Evolutionary conservation across 2,888 invertebrate genomes (phyloP), one percentile per base, ranked within the genome.

Genomic region (Diarsia rubi): DNA sequence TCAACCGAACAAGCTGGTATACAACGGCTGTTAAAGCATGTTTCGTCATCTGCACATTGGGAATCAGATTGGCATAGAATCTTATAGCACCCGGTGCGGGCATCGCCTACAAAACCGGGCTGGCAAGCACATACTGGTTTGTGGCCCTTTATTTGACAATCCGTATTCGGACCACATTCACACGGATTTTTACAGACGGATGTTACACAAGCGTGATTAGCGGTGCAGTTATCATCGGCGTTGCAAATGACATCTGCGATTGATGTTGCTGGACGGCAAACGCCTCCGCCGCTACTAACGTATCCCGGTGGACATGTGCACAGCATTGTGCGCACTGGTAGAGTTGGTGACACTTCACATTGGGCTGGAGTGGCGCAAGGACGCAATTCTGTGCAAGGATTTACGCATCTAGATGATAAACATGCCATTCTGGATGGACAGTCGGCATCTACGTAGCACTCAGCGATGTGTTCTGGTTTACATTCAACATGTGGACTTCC

Each of bases 271-370:
- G 98, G 97, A 78, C 98, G 97, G 90, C 98, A 98, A 59, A 98
- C 97, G 47, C 98, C 98, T 67, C 98, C 98, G 73, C 98, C 98
- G 83, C 98, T 98, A 93, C 98, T 98, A 6, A 98, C 97, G 88
- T 98, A 99, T 27, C 99, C 99, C 69, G 98, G 98, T 44, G 99
- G 98, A 89, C 99, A 99, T 5, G 98, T 97, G 91, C 99, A 99
- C 54, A 98, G 97, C 98, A 99, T 98, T 0, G 99, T 98, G 81
- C 99, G 97, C 11, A 99, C 98, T 0, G 99, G 98, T 44, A 98
- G 93, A 8, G 98, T 98, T 1, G 98, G 97, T 42, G 98, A 97
- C 0, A 98, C 98, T 93, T 98, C 97, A 90, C 99, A 99, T 82
- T 97, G 97, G 0, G 99, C 98, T 52, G 98, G 98, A 70, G 97